phyloP scores from a whole-genome alignment of 2,797 vertebrate genomes.

The Sebastes matsubarae region DNA sequence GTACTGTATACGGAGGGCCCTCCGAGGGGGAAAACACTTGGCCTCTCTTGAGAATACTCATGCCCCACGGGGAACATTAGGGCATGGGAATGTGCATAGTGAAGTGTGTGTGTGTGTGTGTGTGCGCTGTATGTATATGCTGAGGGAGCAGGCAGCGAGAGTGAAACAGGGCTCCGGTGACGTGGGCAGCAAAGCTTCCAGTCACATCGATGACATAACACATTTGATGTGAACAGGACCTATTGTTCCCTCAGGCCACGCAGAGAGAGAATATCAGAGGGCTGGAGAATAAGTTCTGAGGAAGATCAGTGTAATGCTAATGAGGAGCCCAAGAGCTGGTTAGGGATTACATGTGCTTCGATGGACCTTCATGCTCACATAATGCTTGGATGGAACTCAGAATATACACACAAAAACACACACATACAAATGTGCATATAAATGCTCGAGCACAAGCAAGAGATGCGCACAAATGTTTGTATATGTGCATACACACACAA shows the following conservation, averaged over 20 bases:
- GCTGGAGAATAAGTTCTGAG: conserved; percentile 54
- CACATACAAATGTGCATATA: conserved; percentile 11
- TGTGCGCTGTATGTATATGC: conserved; percentile 17
- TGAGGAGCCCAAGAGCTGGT: conserved; percentile 68
- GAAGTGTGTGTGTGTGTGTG: conserved; percentile 17
- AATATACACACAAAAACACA: conserved; percentile 16
- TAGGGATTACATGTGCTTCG: conserved; percentile 66
- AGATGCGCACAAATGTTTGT: not conserved
- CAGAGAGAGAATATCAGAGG: conserved; percentile 46
- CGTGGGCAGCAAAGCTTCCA: conserved; percentile 60
- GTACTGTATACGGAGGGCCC: conserved; percentile 17
- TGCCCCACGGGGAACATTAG: conserved; percentile 35
- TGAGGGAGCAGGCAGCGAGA: conserved; percentile 27
- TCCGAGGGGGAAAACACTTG: conserved; percentile 6
- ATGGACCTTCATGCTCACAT: conserved; percentile 63
- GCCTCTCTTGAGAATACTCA: conserved; percentile 48
- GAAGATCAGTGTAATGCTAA: conserved; percentile 70
- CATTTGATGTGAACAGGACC: conserved; percentile 62
- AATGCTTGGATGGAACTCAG: conserved; percentile 60
- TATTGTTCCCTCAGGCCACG: conserved; percentile 57
- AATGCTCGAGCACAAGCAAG: conserved; percentile 1
- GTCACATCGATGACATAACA: conserved; percentile 73
- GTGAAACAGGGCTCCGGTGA: conserved; percentile 51
- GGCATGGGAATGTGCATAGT: conserved; percentile 20
- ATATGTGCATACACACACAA: not conserved